Evolutionary conservation across 2,113 vertebrate species (phyloP), one percentile per base, ranked within the genome.

Genomic region (Taurulus bubalis): DNA sequence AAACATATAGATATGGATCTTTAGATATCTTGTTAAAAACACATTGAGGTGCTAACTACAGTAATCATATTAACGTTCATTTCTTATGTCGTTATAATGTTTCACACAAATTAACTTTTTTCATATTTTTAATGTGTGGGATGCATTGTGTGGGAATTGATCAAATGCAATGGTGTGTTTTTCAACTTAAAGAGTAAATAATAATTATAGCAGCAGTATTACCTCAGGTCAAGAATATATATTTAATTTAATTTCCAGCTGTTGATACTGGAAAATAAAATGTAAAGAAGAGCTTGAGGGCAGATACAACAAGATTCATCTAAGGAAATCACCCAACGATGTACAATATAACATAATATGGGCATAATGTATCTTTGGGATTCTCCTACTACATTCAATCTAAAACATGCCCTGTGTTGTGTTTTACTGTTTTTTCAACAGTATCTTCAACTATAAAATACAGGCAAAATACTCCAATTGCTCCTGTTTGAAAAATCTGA

Each of bases 181-280:
- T 55, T 40, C 65, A 85, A 79, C 80, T 64, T 55, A 45, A 64
- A 42, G 51, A 58, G 12, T 67, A 59, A 60, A 70, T 24, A 32
- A 47, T 32, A 67, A 55, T 45, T 63, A 69, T 76, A 84, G 89
- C 79, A 90, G 84, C 82, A 89, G 87, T 86, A 77, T 87, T 83
- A 86, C 91, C 85, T 85, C 72, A 87, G 75, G 87, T 84, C 58
- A 73, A 75, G 38, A 28, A 38, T 11, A 69, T 58, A 40, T 49
- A 47, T 80, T 85, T 89, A 79, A 34, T 69, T 58, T 36, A 47
- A 75, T 77, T 81, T 89, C 75, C 70, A 77, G 71, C 34, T 85
- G 81, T 85, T 84, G 63, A 51, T 7, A 51, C 49, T 51, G 20
- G 67, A 56, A 77, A 85, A 91, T 86, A 89, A 66, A 8, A 65